Evolutionary conservation across 2,888 invertebrate genomes (phyloP), one percentile per base, ranked within the genome.

Genomic region (Brachyptera risi): DNA sequence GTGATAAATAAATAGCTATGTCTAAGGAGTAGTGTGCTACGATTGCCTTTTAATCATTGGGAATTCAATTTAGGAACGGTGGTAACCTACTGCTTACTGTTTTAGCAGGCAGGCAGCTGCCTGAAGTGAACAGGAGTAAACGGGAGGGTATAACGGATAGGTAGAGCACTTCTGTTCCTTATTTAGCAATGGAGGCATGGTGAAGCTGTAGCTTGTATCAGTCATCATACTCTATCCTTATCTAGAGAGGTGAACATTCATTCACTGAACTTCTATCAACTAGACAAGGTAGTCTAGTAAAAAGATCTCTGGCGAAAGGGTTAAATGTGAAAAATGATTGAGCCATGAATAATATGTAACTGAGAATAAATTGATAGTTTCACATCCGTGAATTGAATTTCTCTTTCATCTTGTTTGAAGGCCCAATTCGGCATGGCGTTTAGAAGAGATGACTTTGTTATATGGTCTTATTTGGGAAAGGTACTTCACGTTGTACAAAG

Each of bases 31-130:
- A 24, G 27, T 56, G 49, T 57, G 60, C 57, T 61, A 57, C 61
- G 57, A 61, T 57, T 61, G 61, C 61, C 61, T 57, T 61, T 61
- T 61, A 61, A 61, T 61, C 61, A 61, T 56, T 61, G 61, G 61
- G 61, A 61, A 61, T 61, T 61, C 61, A 61, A 61, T 61, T 61
- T 61, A 47, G 54, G 37, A 54, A 54, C 35, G 54, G 35, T 54
- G 54, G 31, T 19, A 27, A 26, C 17, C 17, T 31, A 51, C 50
- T n/a, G n/a, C n/a, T n/a, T n/a, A n/a, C n/a, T n/a, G n/a, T n/a
- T n/a, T n/a, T n/a, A n/a, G n/a, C n/a, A n/a, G n/a, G n/a, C n/a
- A n/a, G n/a, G n/a, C n/a, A n/a, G n/a, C n/a, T n/a, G n/a, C n/a
- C n/a, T n/a, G n/a, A n/a, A n/a, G n/a, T n/a, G n/a, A n/a, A n/a